phyloP scores from a whole-genome alignment of 2,888 invertebrate species.

The Crepidodera aurea region DNA sequence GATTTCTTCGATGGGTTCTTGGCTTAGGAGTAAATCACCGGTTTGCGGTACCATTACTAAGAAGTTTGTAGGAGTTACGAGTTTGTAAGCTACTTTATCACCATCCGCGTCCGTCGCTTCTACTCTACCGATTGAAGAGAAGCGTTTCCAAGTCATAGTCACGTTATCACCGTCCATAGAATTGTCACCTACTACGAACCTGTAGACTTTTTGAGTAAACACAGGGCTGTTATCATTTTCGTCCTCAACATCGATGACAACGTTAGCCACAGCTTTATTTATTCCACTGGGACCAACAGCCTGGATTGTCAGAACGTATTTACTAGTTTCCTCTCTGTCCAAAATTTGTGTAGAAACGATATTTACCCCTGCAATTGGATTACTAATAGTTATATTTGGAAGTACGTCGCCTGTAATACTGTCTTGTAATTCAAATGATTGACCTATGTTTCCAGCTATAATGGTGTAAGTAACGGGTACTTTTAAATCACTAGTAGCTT shows the following conservation, averaged over 20 bases:
- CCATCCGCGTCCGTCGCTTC: constrained; percentile 89
- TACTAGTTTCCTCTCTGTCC: constrained; percentile 78
- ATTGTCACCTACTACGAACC: constrained; percentile 77
- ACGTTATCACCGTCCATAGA: constrained; percentile 68
- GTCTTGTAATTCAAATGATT: constrained; percentile 77
- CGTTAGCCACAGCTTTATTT: constrained; percentile 82
- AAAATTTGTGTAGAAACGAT: constrained; percentile 78
- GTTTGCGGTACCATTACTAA: constrained; percentile 88
- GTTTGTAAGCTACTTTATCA: constrained; percentile 88
- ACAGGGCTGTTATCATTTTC: constrained; percentile 93
- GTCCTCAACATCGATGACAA: constrained; percentile 80
- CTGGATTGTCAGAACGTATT: constrained; percentile 79
- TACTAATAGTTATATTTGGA: constrained; percentile 63
- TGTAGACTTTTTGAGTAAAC: constrained; percentile 80
- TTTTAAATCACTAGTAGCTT: constrained; percentile 73
- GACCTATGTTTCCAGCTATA: constrained; percentile 77
- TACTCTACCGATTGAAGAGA: constrained; percentile 84
- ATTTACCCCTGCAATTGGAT: constrained; percentile 71
- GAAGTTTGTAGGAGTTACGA: constrained; percentile 81
- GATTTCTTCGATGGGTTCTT: constrained; percentile 73
- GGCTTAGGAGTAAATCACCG: constrained; percentile 85
- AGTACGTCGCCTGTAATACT: constrained; percentile 62
- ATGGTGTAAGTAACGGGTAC: constrained; percentile 81
- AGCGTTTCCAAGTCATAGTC: constrained; percentile 75
- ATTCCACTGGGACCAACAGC: constrained; percentile 82